A percentile compares a stretch with the other conserved stretches of the same genome.
These are phyloP conservation scores for Erannis defoliaria DNA, from an alignment of 2,888 invertebrate genomes.

Conservation along the genomic window DNA sequence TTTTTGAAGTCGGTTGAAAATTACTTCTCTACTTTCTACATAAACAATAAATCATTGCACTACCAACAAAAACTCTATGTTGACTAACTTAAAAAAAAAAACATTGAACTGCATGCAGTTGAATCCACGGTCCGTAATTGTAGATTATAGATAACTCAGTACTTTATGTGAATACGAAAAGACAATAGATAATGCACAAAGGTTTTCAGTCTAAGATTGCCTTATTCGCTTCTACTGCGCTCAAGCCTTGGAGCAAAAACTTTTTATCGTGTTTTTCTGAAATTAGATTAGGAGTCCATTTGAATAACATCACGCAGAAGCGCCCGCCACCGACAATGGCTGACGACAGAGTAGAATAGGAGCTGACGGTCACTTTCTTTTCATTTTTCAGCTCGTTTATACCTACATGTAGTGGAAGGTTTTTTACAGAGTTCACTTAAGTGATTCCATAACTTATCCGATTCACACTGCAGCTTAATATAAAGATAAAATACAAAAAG, in stretches of 20 bases:
- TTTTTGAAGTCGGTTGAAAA: too few relatives aligned
- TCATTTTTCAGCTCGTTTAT: neutral
- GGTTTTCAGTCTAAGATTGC: neutral
- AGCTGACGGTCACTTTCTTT: constrained; percentile 4
- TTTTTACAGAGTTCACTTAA: neutral
- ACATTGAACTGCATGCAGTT: neutral
- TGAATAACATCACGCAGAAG: constrained; percentile 55
- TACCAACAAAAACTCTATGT: too few relatives aligned
- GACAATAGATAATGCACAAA: neutral
- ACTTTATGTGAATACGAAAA: constrained; percentile 1
- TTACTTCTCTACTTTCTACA: too few relatives aligned
- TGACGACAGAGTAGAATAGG: constrained; percentile 18
- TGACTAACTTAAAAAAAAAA: too few relatives aligned
- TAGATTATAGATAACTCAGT: neutral
- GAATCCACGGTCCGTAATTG: neutral
- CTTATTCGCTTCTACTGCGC: constrained; percentile 8
- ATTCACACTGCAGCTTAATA: too few relatives aligned
- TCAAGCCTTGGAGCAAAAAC: constrained; percentile 19
- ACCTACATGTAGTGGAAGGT: neutral
- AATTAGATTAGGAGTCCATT: constrained; percentile 57
- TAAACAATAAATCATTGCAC: too few relatives aligned
- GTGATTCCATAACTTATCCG: too few relatives aligned
- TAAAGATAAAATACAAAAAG: too few relatives aligned
- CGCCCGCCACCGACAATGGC: constrained; percentile 33
- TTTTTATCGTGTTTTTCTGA: constrained; percentile 42